Percentiles rank a stretch among this genome's conserved stretches.
phyloP scores from a whole-genome alignment of 2,888 invertebrate genomes.

The Phlogophora meticulosa region DNA sequence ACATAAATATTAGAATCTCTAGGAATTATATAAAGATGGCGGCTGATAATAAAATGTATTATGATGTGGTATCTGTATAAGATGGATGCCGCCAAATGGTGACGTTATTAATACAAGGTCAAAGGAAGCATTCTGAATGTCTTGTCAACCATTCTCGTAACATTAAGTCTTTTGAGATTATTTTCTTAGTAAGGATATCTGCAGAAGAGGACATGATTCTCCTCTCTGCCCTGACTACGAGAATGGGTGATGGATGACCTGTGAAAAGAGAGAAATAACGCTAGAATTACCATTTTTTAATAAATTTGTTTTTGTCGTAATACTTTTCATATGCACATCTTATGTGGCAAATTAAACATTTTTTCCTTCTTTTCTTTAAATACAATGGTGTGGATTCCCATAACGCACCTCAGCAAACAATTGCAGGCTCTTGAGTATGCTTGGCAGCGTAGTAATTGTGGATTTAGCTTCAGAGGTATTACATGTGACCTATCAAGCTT shows the following conservation, averaged over 20 bases:
- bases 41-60: slow-evolving; percentile 26
- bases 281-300: too few species aligned
- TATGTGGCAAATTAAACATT: too few species aligned
- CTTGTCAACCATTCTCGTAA: slow-evolving; percentile 1
- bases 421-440: background rate
- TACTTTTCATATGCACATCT: too few species aligned
- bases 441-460: background rate
- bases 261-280: too few species aligned
- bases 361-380: too few species aligned
- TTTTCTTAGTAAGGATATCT: background rate
- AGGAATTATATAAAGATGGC: slow-evolving; percentile 30
- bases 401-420: background rate
- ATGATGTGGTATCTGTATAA: background rate
- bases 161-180: background rate
- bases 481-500: background rate
- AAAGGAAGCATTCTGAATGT: slow-evolving; percentile 19
- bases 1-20: slow-evolving; percentile 26
- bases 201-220: background rate
- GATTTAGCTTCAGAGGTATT: background rate
- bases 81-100: slow-evolving; percentile 9
- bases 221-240: background rate
- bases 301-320: too few species aligned
- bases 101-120: slow-evolving; percentile 14
- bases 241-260: too few species aligned
- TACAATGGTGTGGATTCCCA: too few species aligned